phyloP scores from a whole-genome alignment of 92 coral and sea anemone species.

The Ricordea florida region DNA sequence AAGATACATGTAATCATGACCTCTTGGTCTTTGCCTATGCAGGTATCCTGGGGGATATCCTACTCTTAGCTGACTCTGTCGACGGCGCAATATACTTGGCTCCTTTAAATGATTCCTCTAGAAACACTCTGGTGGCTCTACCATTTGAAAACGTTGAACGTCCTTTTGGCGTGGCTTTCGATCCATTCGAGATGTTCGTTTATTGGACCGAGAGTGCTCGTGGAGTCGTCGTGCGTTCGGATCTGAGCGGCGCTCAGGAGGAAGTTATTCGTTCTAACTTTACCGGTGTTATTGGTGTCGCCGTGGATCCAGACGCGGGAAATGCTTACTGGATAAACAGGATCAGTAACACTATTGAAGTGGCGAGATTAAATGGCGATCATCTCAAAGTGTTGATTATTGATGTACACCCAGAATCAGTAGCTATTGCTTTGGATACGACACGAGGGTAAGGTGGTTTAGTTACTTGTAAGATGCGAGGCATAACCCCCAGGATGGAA shows the following conservation, averaged over 20 bases:
- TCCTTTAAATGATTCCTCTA: not conserved
- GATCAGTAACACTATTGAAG: constrained; percentile 42
- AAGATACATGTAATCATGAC: too few species aligned
- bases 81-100: not conserved
- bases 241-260: constrained; percentile 53
- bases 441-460: constrained; percentile 36
- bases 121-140: not conserved
- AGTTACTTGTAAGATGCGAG: not conserved
- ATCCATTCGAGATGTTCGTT: constrained; percentile 59
- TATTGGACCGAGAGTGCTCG: constrained; percentile 77
- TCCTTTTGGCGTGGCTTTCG: constrained; percentile 67
- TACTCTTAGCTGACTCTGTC: not conserved
- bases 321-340: constrained; percentile 71
- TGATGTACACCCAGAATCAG: constrained; percentile 30
- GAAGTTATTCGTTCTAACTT: constrained; percentile 35
- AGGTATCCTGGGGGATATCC: constrained; percentile 2
- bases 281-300: constrained; percentile 58
- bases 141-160: not conserved
- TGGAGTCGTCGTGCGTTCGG: constrained; percentile 54
- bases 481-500: too few species aligned
- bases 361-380: constrained; percentile 57
- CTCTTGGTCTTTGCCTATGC: too few species aligned
- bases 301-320: constrained; percentile 65
- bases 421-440: constrained; percentile 66
- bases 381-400: constrained; percentile 44